Conservation (phyloP, 2,113 vertebrate genomes). For the Actenoides lindsayi region DNA sequence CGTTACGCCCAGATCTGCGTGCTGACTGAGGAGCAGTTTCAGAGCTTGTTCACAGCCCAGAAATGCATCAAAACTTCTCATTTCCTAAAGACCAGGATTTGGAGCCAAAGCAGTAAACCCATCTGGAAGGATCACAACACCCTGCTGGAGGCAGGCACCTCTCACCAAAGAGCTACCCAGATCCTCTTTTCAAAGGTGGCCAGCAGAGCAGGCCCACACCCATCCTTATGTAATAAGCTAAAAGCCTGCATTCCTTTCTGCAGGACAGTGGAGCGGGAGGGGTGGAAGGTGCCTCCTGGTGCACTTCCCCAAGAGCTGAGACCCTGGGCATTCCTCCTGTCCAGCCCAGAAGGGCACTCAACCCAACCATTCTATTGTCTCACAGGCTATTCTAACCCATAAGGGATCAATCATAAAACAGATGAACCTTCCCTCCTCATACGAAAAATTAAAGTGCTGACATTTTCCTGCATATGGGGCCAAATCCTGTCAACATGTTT, state of each 20-base stretch:
- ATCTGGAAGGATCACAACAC: neutral
- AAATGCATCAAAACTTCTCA: neutral
- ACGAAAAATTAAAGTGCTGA: neutral
- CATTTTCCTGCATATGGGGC: neutral
- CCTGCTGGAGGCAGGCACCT: neutral
- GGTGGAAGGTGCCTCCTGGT: neutral
- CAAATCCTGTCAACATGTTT: constrained; percentile 37
- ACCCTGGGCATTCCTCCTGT: neutral
- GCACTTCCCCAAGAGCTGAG: neutral
- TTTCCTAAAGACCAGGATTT: neutral
- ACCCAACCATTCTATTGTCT: neutral
- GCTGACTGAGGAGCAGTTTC: neutral
- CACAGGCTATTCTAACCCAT: neutral
- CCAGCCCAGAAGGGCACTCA: neutral
- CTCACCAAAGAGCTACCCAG: fast-evolving
- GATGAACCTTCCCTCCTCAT: neutral
- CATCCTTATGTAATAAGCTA: constrained; percentile 41
- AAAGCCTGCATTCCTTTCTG: constrained; percentile 41
- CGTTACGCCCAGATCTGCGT: neutral
- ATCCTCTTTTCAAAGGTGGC: neutral
- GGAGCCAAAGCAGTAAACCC: neutral
- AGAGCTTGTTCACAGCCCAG: neutral
- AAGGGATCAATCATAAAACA: neutral
- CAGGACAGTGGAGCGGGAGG: constrained; percentile 2
- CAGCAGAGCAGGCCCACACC: neutral